phyloP scores from a whole-genome alignment of 2,797 vertebrate genomes.

The Esox lucius region DNA sequence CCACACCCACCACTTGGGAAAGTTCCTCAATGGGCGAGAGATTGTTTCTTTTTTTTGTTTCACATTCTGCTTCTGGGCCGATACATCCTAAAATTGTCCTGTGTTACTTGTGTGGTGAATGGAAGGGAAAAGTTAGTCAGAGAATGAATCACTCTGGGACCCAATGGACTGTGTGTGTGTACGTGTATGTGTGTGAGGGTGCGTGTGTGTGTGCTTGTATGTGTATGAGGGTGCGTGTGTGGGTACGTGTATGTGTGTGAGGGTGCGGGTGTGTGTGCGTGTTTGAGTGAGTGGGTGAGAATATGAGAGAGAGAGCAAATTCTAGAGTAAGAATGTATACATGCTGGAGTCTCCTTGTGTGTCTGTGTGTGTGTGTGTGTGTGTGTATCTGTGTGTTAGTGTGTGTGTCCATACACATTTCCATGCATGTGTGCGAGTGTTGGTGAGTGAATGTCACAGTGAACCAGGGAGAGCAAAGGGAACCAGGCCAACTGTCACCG shows the following conservation, averaged over 20 bases:
- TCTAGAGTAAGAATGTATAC: background rate
- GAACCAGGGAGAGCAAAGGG: conserved; percentile 49
- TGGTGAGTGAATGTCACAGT: conserved; percentile 65
- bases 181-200: background rate
- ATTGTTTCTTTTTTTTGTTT: conserved; percentile 4
- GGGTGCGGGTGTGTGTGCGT: too few species aligned
- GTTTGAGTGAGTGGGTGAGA: background rate
- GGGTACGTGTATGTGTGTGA: too few species aligned
- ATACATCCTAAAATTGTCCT: conserved; percentile 29
- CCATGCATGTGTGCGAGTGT: conserved; percentile 19
- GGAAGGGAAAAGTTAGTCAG: conserved; percentile 38
- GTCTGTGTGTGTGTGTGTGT: background rate
- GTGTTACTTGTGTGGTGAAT: conserved; percentile 28
- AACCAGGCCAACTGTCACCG: conserved; percentile 75
- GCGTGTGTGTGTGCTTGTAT: too few species aligned
- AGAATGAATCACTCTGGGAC: conserved; percentile 37
- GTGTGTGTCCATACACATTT: background rate
- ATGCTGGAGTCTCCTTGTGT: background rate
- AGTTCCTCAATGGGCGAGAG: conserved; percentile 33
- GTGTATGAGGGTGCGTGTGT: too few species aligned
- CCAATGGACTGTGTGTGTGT: conserved; percentile 9
- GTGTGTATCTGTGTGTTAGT: conserved; percentile 10
- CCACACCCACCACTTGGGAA: conserved; percentile 21
- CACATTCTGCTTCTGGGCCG: conserved; percentile 25
- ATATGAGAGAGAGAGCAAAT: background rate